These are phyloP conservation scores for Bettongia penicillata DNA, from an alignment of 2,113 vertebrate genomes.

Conservation along the genomic window DNA sequence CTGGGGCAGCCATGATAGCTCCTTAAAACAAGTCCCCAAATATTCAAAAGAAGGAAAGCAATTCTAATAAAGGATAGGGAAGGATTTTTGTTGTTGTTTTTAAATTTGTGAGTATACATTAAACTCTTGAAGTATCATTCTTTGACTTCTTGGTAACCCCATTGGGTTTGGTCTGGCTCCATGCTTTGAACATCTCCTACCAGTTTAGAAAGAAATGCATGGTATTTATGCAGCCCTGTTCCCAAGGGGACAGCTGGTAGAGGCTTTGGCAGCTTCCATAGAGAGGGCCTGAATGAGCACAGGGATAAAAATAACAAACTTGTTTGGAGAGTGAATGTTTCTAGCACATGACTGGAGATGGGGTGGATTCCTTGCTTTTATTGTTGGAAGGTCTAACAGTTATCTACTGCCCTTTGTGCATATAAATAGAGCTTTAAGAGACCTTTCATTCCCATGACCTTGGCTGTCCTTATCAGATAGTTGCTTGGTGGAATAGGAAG, in stretches of 20 bases:
- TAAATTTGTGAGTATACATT: slow-evolving; percentile 49
- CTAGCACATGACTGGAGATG: slow-evolving; percentile 50
- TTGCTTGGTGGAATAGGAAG: background rate
- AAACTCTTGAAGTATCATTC: slow-evolving; percentile 11
- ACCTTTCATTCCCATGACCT: slow-evolving; percentile 10
- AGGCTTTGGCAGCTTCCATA: slow-evolving; percentile 66
- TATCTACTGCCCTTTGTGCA: slow-evolving; percentile 4
- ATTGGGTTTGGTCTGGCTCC: slow-evolving; percentile 42
- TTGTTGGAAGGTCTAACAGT: slow-evolving; percentile 30
- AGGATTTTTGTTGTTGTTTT: slow-evolving; percentile 29
- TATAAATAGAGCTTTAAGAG: slow-evolving; percentile 44
- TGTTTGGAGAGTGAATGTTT: slow-evolving; percentile 63
- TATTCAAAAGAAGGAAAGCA: slow-evolving; percentile 26
- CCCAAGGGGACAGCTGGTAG: slow-evolving; percentile 64
- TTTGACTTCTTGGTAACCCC: slow-evolving; percentile 11
- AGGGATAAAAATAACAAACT: slow-evolving; percentile 68
- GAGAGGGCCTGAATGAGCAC: slow-evolving; percentile 59
- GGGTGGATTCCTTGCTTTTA: slow-evolving; percentile 39
- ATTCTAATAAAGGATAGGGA: slow-evolving; percentile 34
- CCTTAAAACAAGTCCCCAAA: slow-evolving; percentile 31
- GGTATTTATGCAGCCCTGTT: slow-evolving; percentile 63
- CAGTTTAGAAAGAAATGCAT: slow-evolving; percentile 64
- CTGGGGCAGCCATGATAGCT: background rate
- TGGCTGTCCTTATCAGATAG: background rate
- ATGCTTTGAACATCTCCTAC: slow-evolving; percentile 61